Evolutionary conservation across 2,113 vertebrate species (phyloP), one percentile per base, ranked within the genome.

Genomic region (Alligator sinensis): DNA sequence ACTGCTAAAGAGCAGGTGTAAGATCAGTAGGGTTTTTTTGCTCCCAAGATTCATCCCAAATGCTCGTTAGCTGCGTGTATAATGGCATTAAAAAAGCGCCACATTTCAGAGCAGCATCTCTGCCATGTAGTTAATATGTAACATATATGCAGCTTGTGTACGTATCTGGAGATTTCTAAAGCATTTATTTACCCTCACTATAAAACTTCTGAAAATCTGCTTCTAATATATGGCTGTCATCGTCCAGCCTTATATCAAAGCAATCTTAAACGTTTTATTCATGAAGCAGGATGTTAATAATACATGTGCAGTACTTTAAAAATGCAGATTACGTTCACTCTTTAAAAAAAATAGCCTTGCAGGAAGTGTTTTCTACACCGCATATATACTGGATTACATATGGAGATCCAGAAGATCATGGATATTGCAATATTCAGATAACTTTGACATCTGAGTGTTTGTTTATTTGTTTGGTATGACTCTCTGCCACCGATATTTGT

Each of bases 1-100:
- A 97, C 97, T 98, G 98, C 97, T 98, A 97, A 97, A 97, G 98
- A 98, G 97, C 98, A 98, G 97, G 98, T 98, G 98, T 98, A 97
- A 97, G 97, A 98, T 97, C 94, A 97, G 97, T 97, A 96, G 92
- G 96, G 60, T 92, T 91, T 83, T 63, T 84, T 82, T 95, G 84
- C 91, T 95, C 90, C 92, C 80, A 92, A 95, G 89, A 97, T 97
- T 92, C 61, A 79, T 95, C 91, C 80, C 61, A 95, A 96, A 96
- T 95, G 85, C 77, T 96, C 93, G 95, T 94, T 97, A 94, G 93
- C 91, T 93, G 60, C 21, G 68, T 91, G 84, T 88, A 38, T 94
- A 89, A 80, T 89, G 87, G 88, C 75, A 89, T 91, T 93, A 91
- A 84, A 92, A 93, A 96, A 93, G 87, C 90, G 68, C 59, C 77